These are phyloP conservation scores for Dolichotis patagonum DNA, from an alignment of 2,113 vertebrate species.

Conservation along the genomic window DNA sequence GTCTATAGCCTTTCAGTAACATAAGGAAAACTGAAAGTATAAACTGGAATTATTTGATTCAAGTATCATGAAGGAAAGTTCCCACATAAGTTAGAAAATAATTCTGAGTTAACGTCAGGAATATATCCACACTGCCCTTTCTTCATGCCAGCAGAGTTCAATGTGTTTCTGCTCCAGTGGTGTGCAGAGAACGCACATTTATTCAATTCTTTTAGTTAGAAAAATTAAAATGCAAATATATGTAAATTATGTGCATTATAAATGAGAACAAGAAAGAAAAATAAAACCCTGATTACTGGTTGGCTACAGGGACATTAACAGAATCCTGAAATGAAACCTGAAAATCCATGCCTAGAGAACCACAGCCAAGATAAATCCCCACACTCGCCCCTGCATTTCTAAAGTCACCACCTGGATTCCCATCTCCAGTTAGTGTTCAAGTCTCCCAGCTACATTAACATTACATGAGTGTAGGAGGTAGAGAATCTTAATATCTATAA, in stretches of 20 bases:
- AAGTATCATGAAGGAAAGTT: slow-evolving; percentile 25
- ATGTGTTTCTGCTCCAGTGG: slow-evolving; percentile 50
- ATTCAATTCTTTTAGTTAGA: slow-evolving; percentile 72
- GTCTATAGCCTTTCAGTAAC: background rate
- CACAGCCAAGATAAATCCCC: slow-evolving; percentile 36
- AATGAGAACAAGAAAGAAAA: slow-evolving; percentile 78
- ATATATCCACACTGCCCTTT: slow-evolving; percentile 44
- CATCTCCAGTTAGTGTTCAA: background rate
- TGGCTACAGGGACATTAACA: slow-evolving; percentile 70
- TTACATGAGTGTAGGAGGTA: slow-evolving; percentile 28
- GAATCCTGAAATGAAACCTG: slow-evolving; percentile 72
- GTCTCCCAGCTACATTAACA: slow-evolving; percentile 27
- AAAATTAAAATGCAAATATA: slow-evolving; percentile 81
- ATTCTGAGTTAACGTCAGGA: slow-evolving; percentile 18
- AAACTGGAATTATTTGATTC: background rate
- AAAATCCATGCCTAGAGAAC: slow-evolving; percentile 45
- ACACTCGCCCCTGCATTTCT: slow-evolving; percentile 61
- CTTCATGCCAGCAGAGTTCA: slow-evolving; percentile 32
- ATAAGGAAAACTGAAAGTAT: slow-evolving; percentile 23
- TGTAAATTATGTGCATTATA: slow-evolving; percentile 79
- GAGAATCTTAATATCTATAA: slow-evolving; percentile 41
- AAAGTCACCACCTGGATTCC: slow-evolving; percentile 65
- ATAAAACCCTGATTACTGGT: slow-evolving; percentile 73
- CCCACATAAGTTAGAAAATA: slow-evolving; percentile 38
- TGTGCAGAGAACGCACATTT: slow-evolving; percentile 60